Evolutionary conservation across 2,888 invertebrate species (phyloP), one percentile per base, ranked within the genome.

Genomic region (Kryphioiulus occultus): DNA sequence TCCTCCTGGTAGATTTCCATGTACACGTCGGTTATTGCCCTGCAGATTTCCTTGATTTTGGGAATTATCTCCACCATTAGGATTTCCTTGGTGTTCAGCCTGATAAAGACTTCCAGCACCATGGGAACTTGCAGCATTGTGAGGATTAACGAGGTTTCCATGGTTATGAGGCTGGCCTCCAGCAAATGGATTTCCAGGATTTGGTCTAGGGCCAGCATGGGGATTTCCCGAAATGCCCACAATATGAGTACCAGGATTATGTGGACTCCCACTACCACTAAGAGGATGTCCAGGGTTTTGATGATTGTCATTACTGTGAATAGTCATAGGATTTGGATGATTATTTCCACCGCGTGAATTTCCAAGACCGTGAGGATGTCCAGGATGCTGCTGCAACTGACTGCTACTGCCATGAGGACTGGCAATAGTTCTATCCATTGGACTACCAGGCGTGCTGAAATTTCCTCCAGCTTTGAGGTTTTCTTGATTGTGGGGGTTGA

Each of bases 121-220:
- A 44, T 86, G 44, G 19, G 86, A 5, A 26, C 26, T 86, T 7
- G 44, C 47, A 26, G 30, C 47, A 47, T 17, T 30, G 9, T 44
- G 47, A 47, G 44, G 84, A 84, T 35, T 84, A 17, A 84, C 32
- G 35, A 39, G 86, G 22, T 85, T 42, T 7, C 85, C 85, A 35
- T 42, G 86, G 17, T 86, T 44, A 53, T n/a, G 86, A 53, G 86
- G 86, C 44, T n/a, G n/a, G 35, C 47, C 68, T 32, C 68, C 26
- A 85, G n/a, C 32, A 68, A 42, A 22, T 59, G 86, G 42, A 82
- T 78, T 88, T 87, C 87, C 88, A 85, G 53, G 9, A 84, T 53
- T 86, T 59, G 39, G 78, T 32, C 59, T 44, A 35, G 47, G 86
- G 15, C 30, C 68, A 68, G 22, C 7, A 42, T 87, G 85, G 1